Evolutionary conservation across 2,113 vertebrate species (phyloP).

Genomic region (Protomyctophum bolini): DNA sequence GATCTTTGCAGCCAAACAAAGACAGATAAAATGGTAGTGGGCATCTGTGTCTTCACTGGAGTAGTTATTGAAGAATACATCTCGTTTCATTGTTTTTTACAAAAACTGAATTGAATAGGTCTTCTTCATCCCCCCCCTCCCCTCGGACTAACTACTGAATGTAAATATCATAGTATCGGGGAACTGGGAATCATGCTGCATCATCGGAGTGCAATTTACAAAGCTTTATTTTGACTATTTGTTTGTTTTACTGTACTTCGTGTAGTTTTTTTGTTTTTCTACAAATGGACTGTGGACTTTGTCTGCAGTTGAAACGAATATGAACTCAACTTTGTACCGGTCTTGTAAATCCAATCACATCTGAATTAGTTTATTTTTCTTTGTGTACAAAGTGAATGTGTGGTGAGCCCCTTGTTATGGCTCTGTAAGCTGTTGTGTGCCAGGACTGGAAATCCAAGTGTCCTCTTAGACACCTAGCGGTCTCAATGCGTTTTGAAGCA

Average conservation of each 20-base stretch:
- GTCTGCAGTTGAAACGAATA: background rate
- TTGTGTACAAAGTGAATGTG: conserved; percentile 58
- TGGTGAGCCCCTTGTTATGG: conserved; percentile 23
- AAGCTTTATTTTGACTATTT: conserved; percentile 66
- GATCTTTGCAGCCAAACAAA: conserved; percentile 23
- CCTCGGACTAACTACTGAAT: conserved; percentile 71
- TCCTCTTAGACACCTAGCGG: background rate
- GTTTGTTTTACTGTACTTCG: background rate
- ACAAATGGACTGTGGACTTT: conserved; percentile 28
- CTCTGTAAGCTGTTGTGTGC: conserved; percentile 27
- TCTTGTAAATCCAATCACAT: conserved; percentile 7
- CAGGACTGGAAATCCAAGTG: conserved; percentile 15
- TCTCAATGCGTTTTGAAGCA: conserved; percentile 2
- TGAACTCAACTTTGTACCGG: conserved; percentile 33
- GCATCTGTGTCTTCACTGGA: conserved; percentile 24
- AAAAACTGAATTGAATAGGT: conserved; percentile 35
- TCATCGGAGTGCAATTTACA: conserved; percentile 70
- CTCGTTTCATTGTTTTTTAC: conserved; percentile 39
- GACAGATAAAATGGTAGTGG: conserved; percentile 2
- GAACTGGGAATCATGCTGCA: conserved; percentile 39
- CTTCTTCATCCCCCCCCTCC: conserved; percentile 46
- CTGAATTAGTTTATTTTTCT: conserved; percentile 21
- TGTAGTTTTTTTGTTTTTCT: conserved; percentile 15
- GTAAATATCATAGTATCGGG: conserved; percentile 67
- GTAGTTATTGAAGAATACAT: conserved; percentile 34